phyloP scores from a whole-genome alignment of 2,113 vertebrate species.

The Tringa solitaria region DNA sequence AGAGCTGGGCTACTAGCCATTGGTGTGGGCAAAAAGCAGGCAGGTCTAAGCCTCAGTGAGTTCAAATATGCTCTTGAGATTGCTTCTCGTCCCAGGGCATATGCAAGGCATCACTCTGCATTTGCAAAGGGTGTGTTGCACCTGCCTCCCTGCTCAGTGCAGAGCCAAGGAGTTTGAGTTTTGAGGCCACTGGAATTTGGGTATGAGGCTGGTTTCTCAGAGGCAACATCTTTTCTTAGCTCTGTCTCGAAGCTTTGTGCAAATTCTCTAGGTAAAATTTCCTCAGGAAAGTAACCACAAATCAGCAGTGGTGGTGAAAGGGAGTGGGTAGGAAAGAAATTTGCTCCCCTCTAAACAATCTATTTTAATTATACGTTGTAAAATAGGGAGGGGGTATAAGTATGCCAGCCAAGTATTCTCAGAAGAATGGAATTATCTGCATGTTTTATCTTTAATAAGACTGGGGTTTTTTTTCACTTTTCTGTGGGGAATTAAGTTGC shows the following conservation, averaged over 20 bases:
- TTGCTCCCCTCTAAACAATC: neutral
- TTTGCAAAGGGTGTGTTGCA: accelerated
- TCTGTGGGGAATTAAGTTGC: neutral
- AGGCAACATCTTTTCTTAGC: neutral
- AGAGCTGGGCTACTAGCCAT: neutral
- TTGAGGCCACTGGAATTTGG: neutral
- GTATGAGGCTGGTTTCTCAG: neutral
- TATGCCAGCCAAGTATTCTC: neutral
- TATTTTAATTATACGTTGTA: neutral
- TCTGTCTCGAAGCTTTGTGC: neutral
- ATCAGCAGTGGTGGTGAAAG: neutral
- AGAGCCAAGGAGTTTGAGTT: neutral
- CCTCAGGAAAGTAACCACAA: neutral
- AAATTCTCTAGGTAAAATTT: neutral
- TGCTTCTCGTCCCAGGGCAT: neutral
- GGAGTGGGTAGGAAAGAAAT: neutral
- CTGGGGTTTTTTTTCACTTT: neutral
- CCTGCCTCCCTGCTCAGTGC: neutral
- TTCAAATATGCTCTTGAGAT: neutral
- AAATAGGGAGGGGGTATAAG: neutral
- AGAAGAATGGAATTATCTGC: neutral
- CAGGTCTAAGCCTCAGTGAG: neutral
- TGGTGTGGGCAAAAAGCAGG: neutral
- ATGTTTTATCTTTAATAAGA: neutral
- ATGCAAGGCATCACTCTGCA: neutral